These are phyloP conservation scores for Slavum lentiscoides DNA, from an alignment of 2,888 invertebrate genomes.

Conservation along the genomic window DNA sequence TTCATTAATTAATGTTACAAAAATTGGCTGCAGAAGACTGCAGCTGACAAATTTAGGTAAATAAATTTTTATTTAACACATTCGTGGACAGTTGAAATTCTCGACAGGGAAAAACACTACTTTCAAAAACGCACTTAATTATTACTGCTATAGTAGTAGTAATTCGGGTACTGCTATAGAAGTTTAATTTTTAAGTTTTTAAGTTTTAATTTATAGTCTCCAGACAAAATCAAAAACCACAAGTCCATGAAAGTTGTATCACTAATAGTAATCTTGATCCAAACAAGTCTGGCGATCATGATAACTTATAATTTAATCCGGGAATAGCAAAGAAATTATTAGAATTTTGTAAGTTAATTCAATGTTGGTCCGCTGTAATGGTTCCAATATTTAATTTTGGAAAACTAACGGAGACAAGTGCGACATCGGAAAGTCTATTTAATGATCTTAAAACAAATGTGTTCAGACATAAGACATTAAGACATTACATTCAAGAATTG, in stretches of 20 bases:
- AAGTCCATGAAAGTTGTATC: neutral
- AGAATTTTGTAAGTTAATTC: slow-evolving; percentile 29
- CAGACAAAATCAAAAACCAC: no score
- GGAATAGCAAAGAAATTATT: slow-evolving; percentile 18
- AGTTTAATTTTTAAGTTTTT: no score
- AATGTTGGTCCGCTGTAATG: slow-evolving; percentile 32
- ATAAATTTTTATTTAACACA: no score
- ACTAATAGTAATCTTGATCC: neutral
- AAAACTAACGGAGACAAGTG: slow-evolving; percentile 4
- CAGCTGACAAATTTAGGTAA: no score
- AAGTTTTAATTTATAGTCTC: no score
- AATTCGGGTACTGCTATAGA: no score
- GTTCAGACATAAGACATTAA: slow-evolving; percentile 5
- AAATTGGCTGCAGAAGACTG: no score
- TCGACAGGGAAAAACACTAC: no score
- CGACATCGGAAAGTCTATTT: slow-evolving; percentile 35
- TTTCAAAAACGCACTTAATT: no score
- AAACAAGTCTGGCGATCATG: slow-evolving; percentile 11
- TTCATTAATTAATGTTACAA: no score
- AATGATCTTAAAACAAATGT: slow-evolving; percentile 27
- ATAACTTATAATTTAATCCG: slow-evolving; percentile 1
- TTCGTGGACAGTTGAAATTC: no score
- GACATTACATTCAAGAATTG: neutral
- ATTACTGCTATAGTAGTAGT: no score
- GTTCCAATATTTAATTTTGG: slow-evolving; percentile 36